Conservation (phyloP, 1,140 invertebrate genomes). For the Agrilus planipennis region DNA sequence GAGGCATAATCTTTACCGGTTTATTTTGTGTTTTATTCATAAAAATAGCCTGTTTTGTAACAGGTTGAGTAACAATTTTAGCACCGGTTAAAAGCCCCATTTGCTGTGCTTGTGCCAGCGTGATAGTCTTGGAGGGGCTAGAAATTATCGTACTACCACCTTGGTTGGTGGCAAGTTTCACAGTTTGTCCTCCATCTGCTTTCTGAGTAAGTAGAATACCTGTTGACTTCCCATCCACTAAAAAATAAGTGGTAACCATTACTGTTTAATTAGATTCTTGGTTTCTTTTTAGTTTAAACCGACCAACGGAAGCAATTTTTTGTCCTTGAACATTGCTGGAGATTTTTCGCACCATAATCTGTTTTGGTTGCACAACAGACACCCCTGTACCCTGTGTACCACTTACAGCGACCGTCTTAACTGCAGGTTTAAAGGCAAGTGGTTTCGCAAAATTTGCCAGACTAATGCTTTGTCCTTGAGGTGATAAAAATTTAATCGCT, state of each 20-base stretch:
- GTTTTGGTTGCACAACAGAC: constrained; percentile 24
- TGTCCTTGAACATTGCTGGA: no score
- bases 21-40: constrained; percentile 33
- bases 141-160: constrained; percentile 16
- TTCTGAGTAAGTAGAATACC: no score
- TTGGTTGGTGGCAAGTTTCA: no score
- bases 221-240: no score
- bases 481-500: constrained; percentile 28
- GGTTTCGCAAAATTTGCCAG: constrained; percentile 27
- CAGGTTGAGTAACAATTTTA: constrained; percentile 42
- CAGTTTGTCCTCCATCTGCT: no score
- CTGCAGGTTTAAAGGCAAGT: constrained; percentile 25
- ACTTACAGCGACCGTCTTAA: constrained; percentile 13
- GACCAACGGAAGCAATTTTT: no score
- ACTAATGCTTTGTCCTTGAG: constrained; percentile 28
- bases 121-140: constrained; percentile 54
- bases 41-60: constrained; percentile 38
- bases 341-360: constrained; percentile 30
- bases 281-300: no score
- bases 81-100: constrained; percentile 48
- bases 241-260: no score
- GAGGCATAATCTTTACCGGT: constrained; percentile 27
- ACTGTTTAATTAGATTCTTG: no score
- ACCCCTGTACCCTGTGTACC: no score
- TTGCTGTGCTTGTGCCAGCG: constrained; percentile 54